Evolutionary conservation across 2,113 vertebrate genomes (phyloP).

Genomic region (Eublepharis macularius): DNA sequence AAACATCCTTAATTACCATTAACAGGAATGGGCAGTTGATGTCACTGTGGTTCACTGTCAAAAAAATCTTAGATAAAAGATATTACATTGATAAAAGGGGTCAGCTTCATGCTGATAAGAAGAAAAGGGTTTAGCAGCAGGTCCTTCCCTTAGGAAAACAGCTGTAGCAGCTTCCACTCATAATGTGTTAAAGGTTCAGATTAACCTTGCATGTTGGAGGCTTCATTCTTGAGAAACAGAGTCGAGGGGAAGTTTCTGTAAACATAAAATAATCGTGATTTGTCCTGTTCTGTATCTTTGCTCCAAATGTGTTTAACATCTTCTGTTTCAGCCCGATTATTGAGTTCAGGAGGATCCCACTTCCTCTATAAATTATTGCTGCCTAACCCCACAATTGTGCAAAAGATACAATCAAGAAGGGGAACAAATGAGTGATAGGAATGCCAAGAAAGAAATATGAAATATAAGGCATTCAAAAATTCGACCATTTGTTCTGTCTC

Average conservation of each 20-base stretch:
- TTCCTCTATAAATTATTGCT: conserved; percentile 10
- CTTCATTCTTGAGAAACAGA: neutral
- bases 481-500: neutral
- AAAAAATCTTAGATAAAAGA: neutral
- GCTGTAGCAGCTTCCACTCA: neutral
- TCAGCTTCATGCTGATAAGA: conserved; percentile 21
- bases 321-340: conserved; percentile 6
- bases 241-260: rapidly evolving
- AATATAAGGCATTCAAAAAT: neutral
- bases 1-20: neutral
- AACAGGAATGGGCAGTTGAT: neutral
- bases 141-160: neutral
- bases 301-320: neutral
- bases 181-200: conserved; percentile 22
- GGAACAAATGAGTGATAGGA: neutral
- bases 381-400: neutral
- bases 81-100: conserved; percentile 14
- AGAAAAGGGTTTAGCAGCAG: conserved; percentile 14
- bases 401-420: neutral
- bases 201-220: conserved; percentile 21
- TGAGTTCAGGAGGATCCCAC: neutral
- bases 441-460: neutral
- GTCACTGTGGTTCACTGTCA: conserved; percentile 30
- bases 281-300: neutral
- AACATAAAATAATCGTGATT: neutral